phyloP scores from a whole-genome alignment of 2,888 invertebrate genomes.

The Amorpha juglandis region DNA sequence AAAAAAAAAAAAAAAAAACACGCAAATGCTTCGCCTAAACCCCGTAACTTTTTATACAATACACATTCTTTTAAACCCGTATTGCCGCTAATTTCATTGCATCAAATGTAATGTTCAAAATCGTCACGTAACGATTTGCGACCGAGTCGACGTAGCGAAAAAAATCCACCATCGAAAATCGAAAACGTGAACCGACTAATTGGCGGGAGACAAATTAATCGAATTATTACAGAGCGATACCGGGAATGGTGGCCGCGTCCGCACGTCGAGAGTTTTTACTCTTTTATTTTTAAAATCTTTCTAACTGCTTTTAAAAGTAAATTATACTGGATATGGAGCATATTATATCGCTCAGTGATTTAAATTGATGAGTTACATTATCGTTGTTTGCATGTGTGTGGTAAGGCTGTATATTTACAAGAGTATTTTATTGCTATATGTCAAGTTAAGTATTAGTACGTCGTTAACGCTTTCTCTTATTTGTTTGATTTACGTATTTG shows the following conservation, averaged over 20 bases:
- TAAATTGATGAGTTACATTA: constrained; percentile 10
- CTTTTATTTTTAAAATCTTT: not conserved
- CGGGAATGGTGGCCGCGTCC: constrained; percentile 34
- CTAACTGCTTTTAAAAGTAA: constrained; percentile 9
- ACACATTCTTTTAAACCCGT: constrained; percentile 32
- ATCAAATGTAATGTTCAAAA: constrained; percentile 47
- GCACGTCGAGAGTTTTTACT: not conserved
- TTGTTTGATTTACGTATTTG: not conserved
- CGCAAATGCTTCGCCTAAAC: not conserved
- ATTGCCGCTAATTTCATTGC: constrained; percentile 52
- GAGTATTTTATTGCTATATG: not conserved
- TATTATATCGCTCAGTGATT: not conserved
- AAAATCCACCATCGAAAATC: constrained; percentile 30
- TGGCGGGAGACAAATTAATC: constrained; percentile 62
- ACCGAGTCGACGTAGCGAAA: constrained; percentile 48
- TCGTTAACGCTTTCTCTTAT: not conserved
- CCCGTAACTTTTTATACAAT: constrained; percentile 23
- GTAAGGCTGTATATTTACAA: not conserved
- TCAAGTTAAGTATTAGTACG: not conserved
- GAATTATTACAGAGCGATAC: constrained; percentile 47
- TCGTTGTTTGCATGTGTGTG: not conserved
- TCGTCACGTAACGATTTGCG: constrained; percentile 52
- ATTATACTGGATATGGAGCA: not conserved
- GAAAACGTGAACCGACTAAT: constrained; percentile 49
- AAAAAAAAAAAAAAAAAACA: too few relatives aligned